phyloP scores from a whole-genome alignment of 2,888 invertebrate genomes.

The Mimumesa dahlbomi region DNA sequence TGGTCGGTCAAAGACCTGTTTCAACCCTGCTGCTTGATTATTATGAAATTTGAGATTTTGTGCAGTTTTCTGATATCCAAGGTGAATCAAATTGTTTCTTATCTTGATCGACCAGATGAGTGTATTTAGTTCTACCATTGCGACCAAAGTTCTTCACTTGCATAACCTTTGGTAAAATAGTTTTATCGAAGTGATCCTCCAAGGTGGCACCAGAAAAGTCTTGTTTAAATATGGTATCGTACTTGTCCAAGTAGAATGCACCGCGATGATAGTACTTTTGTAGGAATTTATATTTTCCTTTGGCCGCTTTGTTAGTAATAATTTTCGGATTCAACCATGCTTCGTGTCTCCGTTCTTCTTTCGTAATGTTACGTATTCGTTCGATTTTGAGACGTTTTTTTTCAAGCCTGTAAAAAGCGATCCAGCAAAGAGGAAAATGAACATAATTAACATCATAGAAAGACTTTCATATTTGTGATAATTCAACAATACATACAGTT shows the following conservation, averaged over 20 bases:
- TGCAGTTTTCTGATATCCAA: constrained; percentile 95
- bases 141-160: constrained; percentile 99
- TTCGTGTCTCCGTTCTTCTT: constrained; percentile 96
- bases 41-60: constrained; percentile 93
- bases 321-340: constrained; percentile 94
- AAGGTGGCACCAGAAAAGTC: constrained; percentile 97
- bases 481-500: constrained; percentile 88
- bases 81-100: constrained; percentile 99
- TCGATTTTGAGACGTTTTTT: constrained; percentile 95
- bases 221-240: constrained; percentile 93
- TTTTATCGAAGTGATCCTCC: constrained; percentile 99
- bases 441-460: not conserved
- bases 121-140: constrained; percentile 99
- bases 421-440: too few species aligned
- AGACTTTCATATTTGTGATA: too few species aligned
- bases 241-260: constrained; percentile 97
- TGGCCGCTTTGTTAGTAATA: constrained; percentile 95
- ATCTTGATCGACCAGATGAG: constrained; percentile 99
- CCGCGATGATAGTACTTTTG: constrained; percentile 99
- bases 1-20: constrained; percentile 95
- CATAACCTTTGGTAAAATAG: constrained; percentile 99
- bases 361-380: constrained; percentile 94
- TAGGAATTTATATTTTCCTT: constrained; percentile 99
- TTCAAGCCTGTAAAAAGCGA: constrained; percentile 87
- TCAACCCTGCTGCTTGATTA: constrained; percentile 96